Conservation (phyloP, 2,888 invertebrate species). For the Sphaeridia pumilis region DNA sequence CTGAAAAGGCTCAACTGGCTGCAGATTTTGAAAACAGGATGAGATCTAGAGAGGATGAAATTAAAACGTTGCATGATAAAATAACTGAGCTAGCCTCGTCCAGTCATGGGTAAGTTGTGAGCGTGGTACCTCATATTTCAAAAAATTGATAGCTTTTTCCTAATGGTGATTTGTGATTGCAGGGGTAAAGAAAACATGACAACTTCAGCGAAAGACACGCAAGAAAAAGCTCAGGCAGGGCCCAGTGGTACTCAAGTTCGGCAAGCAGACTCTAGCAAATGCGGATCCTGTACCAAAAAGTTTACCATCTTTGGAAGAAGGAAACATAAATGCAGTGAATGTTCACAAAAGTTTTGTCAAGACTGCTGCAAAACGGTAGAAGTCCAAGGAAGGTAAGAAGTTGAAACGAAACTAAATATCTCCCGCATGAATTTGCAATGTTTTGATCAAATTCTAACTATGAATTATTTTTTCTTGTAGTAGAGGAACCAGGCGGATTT, state of each 20-base stretch:
- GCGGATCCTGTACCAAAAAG: conserved; percentile 22
- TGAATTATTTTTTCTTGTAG: not conserved
- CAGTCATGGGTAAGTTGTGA: not conserved
- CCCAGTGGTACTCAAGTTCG: conserved; percentile 12
- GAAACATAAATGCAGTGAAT: conserved; percentile 27
- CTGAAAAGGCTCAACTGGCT: conserved; percentile 14
- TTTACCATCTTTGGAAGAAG: conserved; percentile 22
- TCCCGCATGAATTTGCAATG: too few relatives aligned
- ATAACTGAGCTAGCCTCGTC: not conserved
- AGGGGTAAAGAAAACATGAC: conserved; percentile 26
- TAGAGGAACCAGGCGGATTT: not conserved
- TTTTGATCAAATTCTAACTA: too few relatives aligned
- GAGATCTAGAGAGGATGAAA: not conserved
- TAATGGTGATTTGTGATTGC: too few relatives aligned
- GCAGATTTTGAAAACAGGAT: not conserved
- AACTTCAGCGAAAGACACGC: conserved; percentile 16
- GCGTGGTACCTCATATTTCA: not conserved
- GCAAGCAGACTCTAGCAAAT: conserved; percentile 15
- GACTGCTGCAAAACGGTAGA: conserved; percentile 3
- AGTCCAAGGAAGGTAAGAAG: not conserved
- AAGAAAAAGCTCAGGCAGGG: conserved; percentile 15
- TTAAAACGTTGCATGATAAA: not conserved
- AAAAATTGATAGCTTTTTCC: too few relatives aligned
- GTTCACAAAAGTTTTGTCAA: conserved; percentile 23
- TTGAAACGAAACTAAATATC: too few relatives aligned